Evolutionary conservation across 2,797 vertebrate genomes (phyloP), one percentile per base, ranked within the genome.

Genomic region (Furcifer pardalis): DNA sequence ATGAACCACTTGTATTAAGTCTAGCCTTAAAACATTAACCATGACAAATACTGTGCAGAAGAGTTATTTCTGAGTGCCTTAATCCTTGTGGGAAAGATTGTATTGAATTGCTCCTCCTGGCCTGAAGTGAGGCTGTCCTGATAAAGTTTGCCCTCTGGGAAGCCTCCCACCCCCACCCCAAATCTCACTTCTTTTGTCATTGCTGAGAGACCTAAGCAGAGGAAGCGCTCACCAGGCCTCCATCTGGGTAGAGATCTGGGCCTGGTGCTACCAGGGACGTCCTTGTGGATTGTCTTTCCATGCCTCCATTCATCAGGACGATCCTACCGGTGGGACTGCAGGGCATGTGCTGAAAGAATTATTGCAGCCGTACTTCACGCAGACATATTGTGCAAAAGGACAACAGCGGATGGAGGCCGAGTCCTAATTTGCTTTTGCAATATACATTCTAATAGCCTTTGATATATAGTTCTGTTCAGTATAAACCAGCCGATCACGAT

Each of bases 271-370:
- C 90, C 84, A 65, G 85, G 86, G 92, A 88, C 91, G 75, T 94
- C 86, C 68, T 90, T 90, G 75, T 90, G 94, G 65, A 75, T 83
- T 88, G 86, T 88, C 69, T 91, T 86, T 91, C 80, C 25, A 0
- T 90, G 90, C 85, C 93, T 93, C 85, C 84, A 78, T 69, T 89
- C 85, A 92, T 81, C 81, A 89, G 68, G 71, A 87, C 12, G 86
- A 76, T 90, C 94, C 88, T 87, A 69, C 91, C 83, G 86, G 93
- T 81, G 76, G 82, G 82, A 89, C 17, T 76, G 92, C 37, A 88
- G 79, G 89, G 84, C 37, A 74, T 86, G 87, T 84, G 92, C 93
- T 94, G 89, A 95, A 94, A 93, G 62, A 94, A 90, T 86, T 89
- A 77, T 40, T 84, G n/a, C 15, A 40, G 44, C 40, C 6, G 12